phyloP scores from a whole-genome alignment of 2,113 vertebrate species.

The Siphamia tubifer region DNA sequence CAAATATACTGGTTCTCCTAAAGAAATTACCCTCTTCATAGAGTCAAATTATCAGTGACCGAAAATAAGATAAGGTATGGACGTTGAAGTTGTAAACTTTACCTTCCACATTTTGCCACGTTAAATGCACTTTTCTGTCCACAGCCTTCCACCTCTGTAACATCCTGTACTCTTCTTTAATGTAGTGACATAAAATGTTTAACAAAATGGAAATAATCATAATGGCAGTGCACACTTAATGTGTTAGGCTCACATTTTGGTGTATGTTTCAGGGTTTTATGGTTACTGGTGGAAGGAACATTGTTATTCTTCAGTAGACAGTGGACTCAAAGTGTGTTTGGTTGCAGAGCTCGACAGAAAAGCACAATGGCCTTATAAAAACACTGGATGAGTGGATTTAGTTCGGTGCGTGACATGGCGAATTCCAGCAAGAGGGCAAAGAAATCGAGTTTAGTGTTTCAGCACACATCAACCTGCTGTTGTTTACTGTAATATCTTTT shows the following conservation, averaged over 20 bases:
- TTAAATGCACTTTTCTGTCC: not conserved
- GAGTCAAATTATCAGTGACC: not conserved
- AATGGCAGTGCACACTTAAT: not conserved
- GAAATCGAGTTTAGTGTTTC: conserved; percentile 31
- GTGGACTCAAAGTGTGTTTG: conserved; percentile 27
- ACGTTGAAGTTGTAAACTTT: not conserved
- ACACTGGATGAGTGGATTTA: conserved; percentile 40
- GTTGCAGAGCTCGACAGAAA: not conserved
- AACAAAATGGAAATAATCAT: not conserved
- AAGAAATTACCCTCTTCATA: not conserved
- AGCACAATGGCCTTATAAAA: conserved; percentile 43
- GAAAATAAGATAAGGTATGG: not conserved
- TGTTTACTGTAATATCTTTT: conserved; percentile 34
- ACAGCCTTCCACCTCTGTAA: too few relatives aligned
- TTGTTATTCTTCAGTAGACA: conserved; percentile 7
- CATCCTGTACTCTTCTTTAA: too few relatives aligned
- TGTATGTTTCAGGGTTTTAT: not conserved
- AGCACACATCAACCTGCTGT: conserved; percentile 38
- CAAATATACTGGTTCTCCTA: not conserved
- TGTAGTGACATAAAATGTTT: not conserved
- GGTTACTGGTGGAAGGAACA: not conserved
- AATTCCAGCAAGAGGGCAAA: not conserved
- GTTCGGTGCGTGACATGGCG: conserved; percentile 14
- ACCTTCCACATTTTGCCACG: not conserved
- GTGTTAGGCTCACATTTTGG: too few relatives aligned